Evolutionary conservation across 2,888 invertebrate genomes (phyloP), one percentile per base, ranked within the genome.

Genomic region (Drosophila longiperda): DNA sequence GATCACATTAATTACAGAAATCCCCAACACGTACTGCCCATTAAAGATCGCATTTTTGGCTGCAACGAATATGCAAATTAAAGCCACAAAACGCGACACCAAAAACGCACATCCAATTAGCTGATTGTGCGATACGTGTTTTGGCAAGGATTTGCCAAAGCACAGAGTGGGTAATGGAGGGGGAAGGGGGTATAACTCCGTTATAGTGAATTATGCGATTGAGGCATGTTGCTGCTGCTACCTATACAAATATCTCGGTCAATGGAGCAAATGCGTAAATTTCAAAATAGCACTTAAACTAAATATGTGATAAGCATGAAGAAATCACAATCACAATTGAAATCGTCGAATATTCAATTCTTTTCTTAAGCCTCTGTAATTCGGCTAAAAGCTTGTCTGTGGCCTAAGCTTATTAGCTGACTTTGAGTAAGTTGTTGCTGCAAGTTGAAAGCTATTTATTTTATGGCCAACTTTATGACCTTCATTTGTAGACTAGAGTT

Each of bases 101-200:
- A 65, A 84, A 83, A 73, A 73, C 65, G 69, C 73, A 67, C 77
- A 85, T 75, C 82, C 87, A 87, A 87, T 87, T 89, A 87, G 87
- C 78, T 89, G 87, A 87, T 87, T 87, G 90, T 90, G 70, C 29
- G 78, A 68, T 76, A 89, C 89, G 90, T 87, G 90, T 89, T 87
- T 89, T 86, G 86, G 82, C 81, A 87, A 77, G 74, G 77, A 76
- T 82, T 75, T 52, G 48, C 45, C 52, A 42, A 20, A 15, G 20
- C 29, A 42, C 6, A n/a, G 20, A 52, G 34, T n/a, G 17, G 32
- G n/a, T 29, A 17, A 8, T 1, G 5, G 34, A 17, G 32, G 0
- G 3, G 2, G 9, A 7, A 17, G 4, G 36, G n/a, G 9, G 9
- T 8, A 9, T 26, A 65, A 54, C 53, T 45, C 66, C 68, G 60